Evolutionary conservation across 2,113 vertebrate genomes (phyloP).

Genomic region (Donacobius atricapilla): DNA sequence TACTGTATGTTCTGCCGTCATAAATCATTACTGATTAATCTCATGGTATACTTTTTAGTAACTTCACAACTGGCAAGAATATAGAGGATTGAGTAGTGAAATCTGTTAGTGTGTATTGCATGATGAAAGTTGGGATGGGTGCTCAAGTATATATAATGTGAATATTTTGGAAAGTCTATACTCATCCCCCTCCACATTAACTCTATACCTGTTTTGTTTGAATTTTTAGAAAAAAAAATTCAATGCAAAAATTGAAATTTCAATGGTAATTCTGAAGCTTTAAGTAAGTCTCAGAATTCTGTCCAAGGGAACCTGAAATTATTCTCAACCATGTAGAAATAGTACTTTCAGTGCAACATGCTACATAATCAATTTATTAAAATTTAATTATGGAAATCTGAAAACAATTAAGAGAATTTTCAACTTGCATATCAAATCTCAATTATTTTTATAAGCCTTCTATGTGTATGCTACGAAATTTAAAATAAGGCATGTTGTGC

Average conservation of each 20-base stretch:
- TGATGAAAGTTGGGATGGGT: background rate
- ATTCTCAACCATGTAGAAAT: background rate
- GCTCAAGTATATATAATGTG: background rate
- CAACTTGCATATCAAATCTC: background rate
- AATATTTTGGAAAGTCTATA: slow-evolving; percentile 34
- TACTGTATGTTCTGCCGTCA: slow-evolving; percentile 36
- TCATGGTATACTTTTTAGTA: background rate
- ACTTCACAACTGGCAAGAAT: background rate
- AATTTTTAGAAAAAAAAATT: background rate
- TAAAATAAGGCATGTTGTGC: background rate
- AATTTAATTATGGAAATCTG: background rate
- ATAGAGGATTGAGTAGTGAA: background rate
- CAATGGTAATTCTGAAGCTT: background rate
- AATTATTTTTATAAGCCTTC: background rate
- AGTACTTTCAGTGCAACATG: background rate
- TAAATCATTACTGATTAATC: background rate
- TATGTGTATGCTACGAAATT: background rate
- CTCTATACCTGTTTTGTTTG: slow-evolving; percentile 28
- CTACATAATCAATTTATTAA: background rate
- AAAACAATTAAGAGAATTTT: background rate
- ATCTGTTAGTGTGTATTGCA: background rate
- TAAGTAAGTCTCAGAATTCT: background rate
- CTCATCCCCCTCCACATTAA: slow-evolving; percentile 33
- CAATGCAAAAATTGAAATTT: slow-evolving; percentile 59
- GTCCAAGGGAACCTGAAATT: background rate